Evolutionary conservation across 1,140 invertebrate genomes (phyloP).

Genomic region (Armadillidium nasatum): DNA sequence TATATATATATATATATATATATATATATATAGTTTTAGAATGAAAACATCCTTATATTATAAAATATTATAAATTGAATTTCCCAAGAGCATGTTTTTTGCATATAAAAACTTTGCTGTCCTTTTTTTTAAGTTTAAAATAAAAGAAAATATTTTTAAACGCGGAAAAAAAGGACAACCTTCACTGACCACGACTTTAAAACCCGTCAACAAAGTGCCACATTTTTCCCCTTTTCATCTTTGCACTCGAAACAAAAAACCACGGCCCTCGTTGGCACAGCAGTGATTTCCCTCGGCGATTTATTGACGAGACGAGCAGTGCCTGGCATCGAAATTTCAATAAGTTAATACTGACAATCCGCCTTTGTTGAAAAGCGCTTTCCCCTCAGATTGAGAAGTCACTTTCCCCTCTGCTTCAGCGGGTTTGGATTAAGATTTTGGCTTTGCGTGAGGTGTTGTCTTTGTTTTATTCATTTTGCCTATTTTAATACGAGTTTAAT

Average conservation of each 20-base stretch:
- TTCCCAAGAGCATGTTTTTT: background rate
- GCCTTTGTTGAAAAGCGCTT: background rate
- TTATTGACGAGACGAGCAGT: background rate
- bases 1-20: constrained; percentile 13
- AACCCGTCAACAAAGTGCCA: background rate
- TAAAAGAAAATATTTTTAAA: background rate
- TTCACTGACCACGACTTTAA: background rate
- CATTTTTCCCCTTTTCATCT: background rate
- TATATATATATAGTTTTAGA: constrained; percentile 6
- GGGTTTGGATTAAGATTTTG: background rate
- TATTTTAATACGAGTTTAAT: no score
- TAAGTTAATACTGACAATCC: constrained; percentile 11
- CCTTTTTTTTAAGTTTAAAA: background rate
- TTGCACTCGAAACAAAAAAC: no score
- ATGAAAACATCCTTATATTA: background rate
- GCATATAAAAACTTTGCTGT: background rate
- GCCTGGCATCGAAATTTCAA: constrained; percentile 4
- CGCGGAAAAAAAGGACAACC: background rate
- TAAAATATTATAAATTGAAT: background rate
- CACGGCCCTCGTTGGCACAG: background rate
- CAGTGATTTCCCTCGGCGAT: constrained; percentile 2
- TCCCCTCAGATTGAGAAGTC: constrained; percentile 5
- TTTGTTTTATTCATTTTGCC: no score
- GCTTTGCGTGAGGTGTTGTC: no score
- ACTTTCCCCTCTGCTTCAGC: background rate